Conservation (phyloP, 2,888 invertebrate genomes). For the Cheilosia urbana region DNA sequence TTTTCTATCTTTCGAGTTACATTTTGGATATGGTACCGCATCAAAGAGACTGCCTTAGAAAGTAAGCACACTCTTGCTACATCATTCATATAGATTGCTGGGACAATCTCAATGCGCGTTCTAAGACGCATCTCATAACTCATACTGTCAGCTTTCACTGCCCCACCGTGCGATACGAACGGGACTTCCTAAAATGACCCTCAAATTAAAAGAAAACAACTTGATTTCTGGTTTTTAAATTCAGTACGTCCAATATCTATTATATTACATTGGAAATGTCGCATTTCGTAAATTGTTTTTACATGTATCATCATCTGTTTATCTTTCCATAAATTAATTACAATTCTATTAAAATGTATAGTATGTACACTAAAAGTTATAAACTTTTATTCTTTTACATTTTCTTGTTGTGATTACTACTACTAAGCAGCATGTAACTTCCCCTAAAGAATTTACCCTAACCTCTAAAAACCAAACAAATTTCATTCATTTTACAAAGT, state of each 20-base stretch:
- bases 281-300: constrained; percentile 56
- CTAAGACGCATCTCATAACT: too few relatives aligned
- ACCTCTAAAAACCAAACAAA: neutral
- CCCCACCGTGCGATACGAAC: too few relatives aligned
- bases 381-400: constrained; percentile 18
- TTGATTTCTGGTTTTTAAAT: constrained; percentile 27
- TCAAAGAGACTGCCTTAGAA: too few relatives aligned
- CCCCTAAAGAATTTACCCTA: constrained; percentile 22
- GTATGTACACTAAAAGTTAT: constrained; percentile 50
- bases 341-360: constrained; percentile 16
- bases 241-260: constrained; percentile 41
- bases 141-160: too few relatives aligned
- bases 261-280: constrained; percentile 57
- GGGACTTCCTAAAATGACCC: too few relatives aligned
- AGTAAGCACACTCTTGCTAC: too few relatives aligned
- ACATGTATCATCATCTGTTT: constrained; percentile 42
- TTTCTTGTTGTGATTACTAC: constrained; percentile 1
- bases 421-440: constrained; percentile 27
- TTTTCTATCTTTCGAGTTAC: too few relatives aligned
- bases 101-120: too few relatives aligned
- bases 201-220: neutral
- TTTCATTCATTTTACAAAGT: neutral
- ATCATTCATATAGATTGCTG: too few relatives aligned
- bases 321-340: constrained; percentile 68
- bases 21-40: too few relatives aligned